Evolutionary conservation across 2,888 invertebrate species (phyloP).

Genomic region (Eurois occulta): DNA sequence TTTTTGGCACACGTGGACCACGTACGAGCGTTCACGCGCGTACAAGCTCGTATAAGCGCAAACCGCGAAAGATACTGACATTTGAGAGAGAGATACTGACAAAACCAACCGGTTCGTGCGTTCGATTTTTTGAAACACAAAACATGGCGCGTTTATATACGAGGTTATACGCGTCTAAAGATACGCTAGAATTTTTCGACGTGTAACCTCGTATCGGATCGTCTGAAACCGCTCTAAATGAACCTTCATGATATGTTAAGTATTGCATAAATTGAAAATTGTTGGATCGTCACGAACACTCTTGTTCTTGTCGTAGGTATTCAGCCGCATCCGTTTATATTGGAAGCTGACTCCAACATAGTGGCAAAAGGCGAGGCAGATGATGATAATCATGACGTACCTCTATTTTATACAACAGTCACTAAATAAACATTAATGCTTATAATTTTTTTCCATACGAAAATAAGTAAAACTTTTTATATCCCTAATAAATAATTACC

Average conservation of each 20-base stretch:
- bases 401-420: not conserved
- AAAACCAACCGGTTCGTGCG: no score
- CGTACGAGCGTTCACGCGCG: no score
- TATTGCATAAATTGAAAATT: no score
- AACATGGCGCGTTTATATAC: no score
- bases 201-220: no score
- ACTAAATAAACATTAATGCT: not conserved
- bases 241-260: not conserved
- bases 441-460: not conserved
- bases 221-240: not conserved
- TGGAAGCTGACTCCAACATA: not conserved
- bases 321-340: not conserved
- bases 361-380: not conserved
- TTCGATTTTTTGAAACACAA: no score
- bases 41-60: no score
- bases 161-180: no score
- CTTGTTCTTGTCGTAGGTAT: not conserved
- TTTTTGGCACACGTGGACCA: no score
- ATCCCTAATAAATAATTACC: constrained; percentile 1
- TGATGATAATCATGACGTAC: not conserved
- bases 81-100: no score
- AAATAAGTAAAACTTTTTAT: not conserved
- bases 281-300: not conserved
- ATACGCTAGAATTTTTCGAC: no score
- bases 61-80: no score